phyloP scores from a whole-genome alignment of 2,888 invertebrate species.

The Sphaerophoria rueppellii region DNA sequence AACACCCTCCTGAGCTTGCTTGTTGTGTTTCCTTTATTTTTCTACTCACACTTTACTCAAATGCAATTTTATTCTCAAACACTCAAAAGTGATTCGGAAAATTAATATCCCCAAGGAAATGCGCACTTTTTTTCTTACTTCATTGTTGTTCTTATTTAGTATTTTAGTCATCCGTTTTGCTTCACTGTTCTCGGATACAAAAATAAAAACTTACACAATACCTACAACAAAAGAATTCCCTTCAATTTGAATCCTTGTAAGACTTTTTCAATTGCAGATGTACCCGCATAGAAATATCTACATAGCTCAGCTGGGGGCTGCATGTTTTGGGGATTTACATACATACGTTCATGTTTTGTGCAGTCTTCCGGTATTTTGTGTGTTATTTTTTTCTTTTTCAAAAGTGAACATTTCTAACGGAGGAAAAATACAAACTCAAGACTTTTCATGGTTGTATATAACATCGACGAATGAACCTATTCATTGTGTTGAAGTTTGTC shows the following conservation, averaged over 20 bases:
- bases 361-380: conserved; percentile 41
- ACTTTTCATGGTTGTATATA: conserved; percentile 9
- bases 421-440: background rate
- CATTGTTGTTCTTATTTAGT: background rate
- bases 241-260: conserved; percentile 43
- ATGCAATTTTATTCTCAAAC: conserved; percentile 72
- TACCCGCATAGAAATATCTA: conserved; percentile 40
- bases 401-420: background rate
- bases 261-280: conserved; percentile 16
- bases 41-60: conserved; percentile 15
- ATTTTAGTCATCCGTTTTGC: conserved; percentile 1
- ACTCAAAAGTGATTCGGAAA: conserved; percentile 73
- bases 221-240: background rate
- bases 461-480: conserved; percentile 24
- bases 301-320: background rate
- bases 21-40: background rate
- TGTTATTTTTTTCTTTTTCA: background rate
- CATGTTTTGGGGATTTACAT: conserved; percentile 48
- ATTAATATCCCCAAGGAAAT: conserved; percentile 73
- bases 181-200: background rate
- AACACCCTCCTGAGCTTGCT: conserved; percentile 3
- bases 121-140: conserved; percentile 53
- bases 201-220: background rate
- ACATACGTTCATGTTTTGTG: conserved; percentile 50
- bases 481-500: conserved; percentile 47